Percentiles rank a stretch among this genome's conserved stretches.
These are phyloP conservation scores for Lycaena phlaeas DNA, from an alignment of 2,888 invertebrate genomes.

Conservation along the genomic window DNA sequence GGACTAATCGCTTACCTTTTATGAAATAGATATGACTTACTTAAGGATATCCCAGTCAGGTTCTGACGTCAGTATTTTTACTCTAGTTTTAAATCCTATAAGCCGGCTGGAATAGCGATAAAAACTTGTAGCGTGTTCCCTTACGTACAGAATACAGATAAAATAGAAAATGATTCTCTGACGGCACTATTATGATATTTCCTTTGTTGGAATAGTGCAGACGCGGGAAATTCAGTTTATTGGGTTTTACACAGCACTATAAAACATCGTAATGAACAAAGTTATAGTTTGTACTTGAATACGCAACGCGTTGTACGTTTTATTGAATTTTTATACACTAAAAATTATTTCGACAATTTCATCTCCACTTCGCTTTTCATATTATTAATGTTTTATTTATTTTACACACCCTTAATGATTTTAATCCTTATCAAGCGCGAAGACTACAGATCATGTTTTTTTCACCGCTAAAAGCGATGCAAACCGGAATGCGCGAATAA, in stretches of 20 bases:
- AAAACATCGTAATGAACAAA: slow-evolving; percentile 5
- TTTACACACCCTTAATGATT: too few relatives aligned
- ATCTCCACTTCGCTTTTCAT: too few relatives aligned
- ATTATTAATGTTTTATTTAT: too few relatives aligned
- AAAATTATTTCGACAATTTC: too few relatives aligned
- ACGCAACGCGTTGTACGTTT: not conserved
- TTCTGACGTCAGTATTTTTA: not conserved
- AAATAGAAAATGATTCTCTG: not conserved
- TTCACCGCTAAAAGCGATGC: too few relatives aligned
- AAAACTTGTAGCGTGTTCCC: slow-evolving; percentile 10
- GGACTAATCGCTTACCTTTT: too few relatives aligned
- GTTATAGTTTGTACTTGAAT: slow-evolving; percentile 2
- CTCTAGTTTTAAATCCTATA: slow-evolving; percentile 1
- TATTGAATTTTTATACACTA: too few relatives aligned
- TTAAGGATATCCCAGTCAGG: too few relatives aligned
- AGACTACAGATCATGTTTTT: too few relatives aligned
- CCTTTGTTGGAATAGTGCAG: slow-evolving; percentile 1
- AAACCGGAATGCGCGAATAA: too few relatives aligned
- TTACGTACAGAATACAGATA: not conserved
- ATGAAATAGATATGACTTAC: too few relatives aligned
- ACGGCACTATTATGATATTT: slow-evolving; percentile 8
- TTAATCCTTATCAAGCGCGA: too few relatives aligned
- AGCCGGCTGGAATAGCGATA: slow-evolving; percentile 7
- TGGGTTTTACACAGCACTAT: slow-evolving; percentile 4
- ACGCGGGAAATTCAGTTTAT: slow-evolving; percentile 7